Conservation (phyloP, 2,113 vertebrate species). For the Psephotus haematonotus region DNA sequence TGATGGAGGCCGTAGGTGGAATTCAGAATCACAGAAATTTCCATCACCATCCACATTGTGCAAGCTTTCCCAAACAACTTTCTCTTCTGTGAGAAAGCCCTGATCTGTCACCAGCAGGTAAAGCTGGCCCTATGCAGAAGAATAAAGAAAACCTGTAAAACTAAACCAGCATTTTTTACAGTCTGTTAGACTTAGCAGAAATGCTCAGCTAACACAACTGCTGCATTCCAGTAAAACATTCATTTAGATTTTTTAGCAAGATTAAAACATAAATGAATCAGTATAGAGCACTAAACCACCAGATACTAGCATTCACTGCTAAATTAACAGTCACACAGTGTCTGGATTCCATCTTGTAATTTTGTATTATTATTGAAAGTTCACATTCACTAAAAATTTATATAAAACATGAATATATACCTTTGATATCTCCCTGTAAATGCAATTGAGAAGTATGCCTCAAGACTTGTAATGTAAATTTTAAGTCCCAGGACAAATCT, state of each 20-base stretch:
- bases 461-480: background rate
- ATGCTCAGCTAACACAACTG: background rate
- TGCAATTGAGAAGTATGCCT: background rate
- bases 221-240: background rate
- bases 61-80: constrained; percentile 97
- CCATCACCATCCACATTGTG: constrained; percentile 97
- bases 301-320: background rate
- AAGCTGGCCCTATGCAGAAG: constrained; percentile 86
- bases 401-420: background rate
- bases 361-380: background rate
- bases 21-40: constrained; percentile 97
- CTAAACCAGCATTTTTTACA: background rate
- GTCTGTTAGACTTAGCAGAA: background rate
- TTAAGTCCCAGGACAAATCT: background rate
- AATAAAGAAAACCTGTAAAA: constrained; percentile 1
- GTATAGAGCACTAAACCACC: background rate
- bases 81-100: constrained; percentile 97
- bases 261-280: background rate
- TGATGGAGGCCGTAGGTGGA: constrained; percentile 92
- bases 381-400: background rate
- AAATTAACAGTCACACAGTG: background rate
- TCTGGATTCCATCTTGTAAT: background rate
- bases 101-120: constrained; percentile 97
- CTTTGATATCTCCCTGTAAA: background rate
- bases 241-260: background rate